These are phyloP conservation scores for Platyrinchus mystaceus DNA, from an alignment of 2,797 vertebrate species.

Conservation along the genomic window DNA sequence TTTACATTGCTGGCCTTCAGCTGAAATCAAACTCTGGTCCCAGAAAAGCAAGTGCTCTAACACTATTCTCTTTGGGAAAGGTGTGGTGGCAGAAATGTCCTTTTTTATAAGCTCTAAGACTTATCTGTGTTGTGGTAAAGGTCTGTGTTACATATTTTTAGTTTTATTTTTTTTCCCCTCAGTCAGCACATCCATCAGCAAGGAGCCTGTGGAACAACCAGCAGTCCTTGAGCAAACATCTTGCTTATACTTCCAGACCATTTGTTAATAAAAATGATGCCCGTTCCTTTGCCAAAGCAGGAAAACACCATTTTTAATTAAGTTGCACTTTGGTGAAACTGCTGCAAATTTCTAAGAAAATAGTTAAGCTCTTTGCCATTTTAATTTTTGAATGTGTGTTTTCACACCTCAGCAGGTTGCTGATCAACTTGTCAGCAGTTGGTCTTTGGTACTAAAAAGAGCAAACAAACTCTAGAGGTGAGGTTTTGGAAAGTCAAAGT, in stretches of 20 bases:
- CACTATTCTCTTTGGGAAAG: background rate
- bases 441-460: background rate
- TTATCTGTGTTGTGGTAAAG: background rate
- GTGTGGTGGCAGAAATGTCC: background rate
- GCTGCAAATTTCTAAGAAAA: background rate
- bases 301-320: background rate
- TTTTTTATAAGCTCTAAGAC: background rate
- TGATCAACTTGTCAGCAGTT: background rate
- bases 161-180: background rate
- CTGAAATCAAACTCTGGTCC: conserved; percentile 41
- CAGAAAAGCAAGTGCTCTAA: conserved; percentile 51
- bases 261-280: background rate
- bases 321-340: background rate
- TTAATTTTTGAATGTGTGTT: background rate
- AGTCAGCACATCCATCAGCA: background rate
- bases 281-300: background rate
- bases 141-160: background rate
- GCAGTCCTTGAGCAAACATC: background rate
- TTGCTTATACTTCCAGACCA: background rate
- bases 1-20: conserved; percentile 31
- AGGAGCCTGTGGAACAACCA: background rate
- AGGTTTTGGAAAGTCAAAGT: background rate
- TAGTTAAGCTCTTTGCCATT: background rate
- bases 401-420: background rate
- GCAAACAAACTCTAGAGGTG: background rate